phyloP scores from a whole-genome alignment of 1,140 invertebrate species.

The Diorhabda sublineata region DNA sequence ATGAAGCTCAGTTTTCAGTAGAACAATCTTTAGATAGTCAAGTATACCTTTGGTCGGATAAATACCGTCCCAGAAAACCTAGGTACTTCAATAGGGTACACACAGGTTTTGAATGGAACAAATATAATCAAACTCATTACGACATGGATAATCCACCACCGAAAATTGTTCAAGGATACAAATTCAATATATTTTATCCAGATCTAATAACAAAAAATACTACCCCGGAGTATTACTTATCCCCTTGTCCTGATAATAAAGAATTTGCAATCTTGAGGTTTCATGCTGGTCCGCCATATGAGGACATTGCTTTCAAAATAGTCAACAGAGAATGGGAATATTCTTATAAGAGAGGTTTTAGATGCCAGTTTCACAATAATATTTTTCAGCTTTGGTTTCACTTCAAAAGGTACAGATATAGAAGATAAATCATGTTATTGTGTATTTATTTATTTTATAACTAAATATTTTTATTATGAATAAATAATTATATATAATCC shows the following conservation, averaged over 20 bases:
- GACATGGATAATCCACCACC: constrained; percentile 99
- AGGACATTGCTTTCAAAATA: constrained; percentile 99
- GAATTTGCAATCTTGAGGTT: constrained; percentile 96
- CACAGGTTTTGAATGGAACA: constrained; percentile 99
- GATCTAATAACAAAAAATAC: constrained; percentile 94
- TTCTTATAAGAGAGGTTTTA: constrained; percentile 95
- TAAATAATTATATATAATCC: no score
- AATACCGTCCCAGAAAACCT: constrained; percentile 95
- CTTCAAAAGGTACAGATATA: constrained; percentile 95
- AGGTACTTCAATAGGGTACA: constrained; percentile 96
- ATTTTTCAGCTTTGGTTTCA: constrained; percentile 99
- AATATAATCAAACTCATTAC: constrained; percentile 99
- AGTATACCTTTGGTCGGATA: constrained; percentile 95
- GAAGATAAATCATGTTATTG: constrained; percentile 59
- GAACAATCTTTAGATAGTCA: constrained; percentile 83
- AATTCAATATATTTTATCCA: constrained; percentile 99
- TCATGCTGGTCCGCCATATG: constrained; percentile 96
- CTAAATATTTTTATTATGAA: no score
- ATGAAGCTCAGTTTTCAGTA: constrained; percentile 90
- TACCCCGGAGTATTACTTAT: constrained; percentile 92
- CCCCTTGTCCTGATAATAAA: constrained; percentile 83
- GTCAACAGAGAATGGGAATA: constrained; percentile 99
- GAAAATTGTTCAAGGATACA: constrained; percentile 99
- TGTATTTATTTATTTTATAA: no score
- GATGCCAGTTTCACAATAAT: constrained; percentile 99